These are phyloP conservation scores for Mohoua ochrocephala DNA, from an alignment of 2,113 vertebrate species.

Conservation along the genomic window DNA sequence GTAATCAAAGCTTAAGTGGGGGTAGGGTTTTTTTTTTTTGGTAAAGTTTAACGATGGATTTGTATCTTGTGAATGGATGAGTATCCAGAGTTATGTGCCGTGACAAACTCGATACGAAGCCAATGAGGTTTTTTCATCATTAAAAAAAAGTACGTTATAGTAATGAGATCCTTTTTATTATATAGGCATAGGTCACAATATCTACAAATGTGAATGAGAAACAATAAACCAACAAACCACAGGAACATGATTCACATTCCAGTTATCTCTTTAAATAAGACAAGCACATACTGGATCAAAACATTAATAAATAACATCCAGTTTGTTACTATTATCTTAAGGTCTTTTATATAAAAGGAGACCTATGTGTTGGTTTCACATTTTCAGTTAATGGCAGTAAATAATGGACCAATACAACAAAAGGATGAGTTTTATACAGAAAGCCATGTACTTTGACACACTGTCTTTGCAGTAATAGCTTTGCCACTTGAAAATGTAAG, in stretches of 20 bases:
- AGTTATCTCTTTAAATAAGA: conserved; percentile 86
- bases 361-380: conserved; percentile 67
- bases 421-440: conserved; percentile 56
- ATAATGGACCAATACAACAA: conserved; percentile 66
- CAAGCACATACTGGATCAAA: conserved; percentile 89
- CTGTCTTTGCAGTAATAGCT: conserved; percentile 62
- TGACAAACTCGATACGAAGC: conserved; percentile 68
- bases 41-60: conserved; percentile 59
- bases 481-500: conserved; percentile 67
- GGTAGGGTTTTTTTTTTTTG: conserved; percentile 34
- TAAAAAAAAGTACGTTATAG: conserved; percentile 68
- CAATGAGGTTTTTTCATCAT: conserved; percentile 57
- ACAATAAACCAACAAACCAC: conserved; percentile 79
- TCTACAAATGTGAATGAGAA: conserved; percentile 81
- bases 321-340: conserved; percentile 82
- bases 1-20: conserved; percentile 53
- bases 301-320: conserved; percentile 89
- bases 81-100: conserved; percentile 30
- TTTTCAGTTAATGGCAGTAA: conserved; percentile 70
- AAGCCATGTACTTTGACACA: conserved; percentile 67
- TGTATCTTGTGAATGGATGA: conserved; percentile 50
- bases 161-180: conserved; percentile 76
- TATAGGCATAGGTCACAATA: conserved; percentile 82
- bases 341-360: conserved; percentile 71
- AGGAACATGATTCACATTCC: conserved; percentile 84